Conservation (phyloP, 2,113 vertebrate genomes). For the Spheniscus mendiculus region DNA sequence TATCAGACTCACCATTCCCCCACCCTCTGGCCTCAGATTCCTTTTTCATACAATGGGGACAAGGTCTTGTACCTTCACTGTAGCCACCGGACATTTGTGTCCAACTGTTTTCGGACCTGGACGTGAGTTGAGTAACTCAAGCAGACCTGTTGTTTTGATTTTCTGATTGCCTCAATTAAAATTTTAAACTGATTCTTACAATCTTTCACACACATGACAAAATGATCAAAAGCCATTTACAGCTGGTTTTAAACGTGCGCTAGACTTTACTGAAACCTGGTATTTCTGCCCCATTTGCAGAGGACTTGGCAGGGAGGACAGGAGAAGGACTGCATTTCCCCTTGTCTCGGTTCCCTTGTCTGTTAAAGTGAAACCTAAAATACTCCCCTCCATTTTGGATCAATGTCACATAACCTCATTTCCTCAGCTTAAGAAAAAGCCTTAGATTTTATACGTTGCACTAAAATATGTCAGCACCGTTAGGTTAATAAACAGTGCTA, state of each 20-base stretch:
- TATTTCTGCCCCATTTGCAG: conserved; percentile 51
- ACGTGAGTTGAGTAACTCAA: not conserved
- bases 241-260: not conserved
- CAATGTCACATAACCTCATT: conserved; percentile 76
- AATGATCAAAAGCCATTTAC: conserved; percentile 26
- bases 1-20: not conserved
- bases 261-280: not conserved
- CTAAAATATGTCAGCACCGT: conserved; percentile 70
- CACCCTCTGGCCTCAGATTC: not conserved
- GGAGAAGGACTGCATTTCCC: conserved; percentile 19
- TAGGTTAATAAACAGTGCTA: conserved; percentile 67
- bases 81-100: not conserved
- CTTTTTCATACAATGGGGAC: not conserved
- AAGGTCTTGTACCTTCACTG: not conserved
- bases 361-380: conserved; percentile 51
- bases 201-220: not conserved
- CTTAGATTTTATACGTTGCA: conserved; percentile 71
- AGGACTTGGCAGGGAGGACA: conserved; percentile 19
- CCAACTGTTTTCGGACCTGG: not conserved
- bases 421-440: conserved; percentile 73
- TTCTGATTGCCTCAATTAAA: not conserved
- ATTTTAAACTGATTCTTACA: not conserved
- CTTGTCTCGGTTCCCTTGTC: conserved; percentile 11
- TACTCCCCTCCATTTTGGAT: conserved; percentile 69
- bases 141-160: not conserved